A percentile compares a stretch with the other conserved stretches of the same genome.
Evolutionary conservation across 1,140 invertebrate genomes (phyloP).

Genomic region (Drosophila carrolli): DNA sequence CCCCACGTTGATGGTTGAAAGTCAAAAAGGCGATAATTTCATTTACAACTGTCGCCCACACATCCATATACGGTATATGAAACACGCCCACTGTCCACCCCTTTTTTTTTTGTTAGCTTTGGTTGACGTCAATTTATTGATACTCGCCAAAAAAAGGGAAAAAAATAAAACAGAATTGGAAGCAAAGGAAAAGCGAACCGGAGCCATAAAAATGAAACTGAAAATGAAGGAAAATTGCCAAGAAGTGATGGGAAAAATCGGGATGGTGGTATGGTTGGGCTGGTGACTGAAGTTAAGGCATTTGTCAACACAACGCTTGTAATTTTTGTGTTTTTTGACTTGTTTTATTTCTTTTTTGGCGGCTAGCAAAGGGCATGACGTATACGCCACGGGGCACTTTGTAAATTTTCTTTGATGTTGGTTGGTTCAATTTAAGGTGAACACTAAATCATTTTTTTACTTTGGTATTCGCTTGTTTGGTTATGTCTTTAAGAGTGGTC

Average conservation of each 20-base stretch:
- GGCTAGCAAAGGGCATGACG: neutral
- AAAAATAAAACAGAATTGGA: constrained; percentile 9
- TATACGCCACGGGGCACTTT: constrained; percentile 10
- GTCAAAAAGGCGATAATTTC: constrained; percentile 47
- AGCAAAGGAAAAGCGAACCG: constrained; percentile 27
- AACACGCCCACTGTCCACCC: constrained; percentile 21
- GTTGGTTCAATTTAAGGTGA: neutral
- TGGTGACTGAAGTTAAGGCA: constrained; percentile 29
- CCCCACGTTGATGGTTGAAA: constrained; percentile 21
- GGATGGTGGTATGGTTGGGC: neutral
- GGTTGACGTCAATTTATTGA: constrained; percentile 72
- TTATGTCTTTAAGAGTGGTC: too few relatives aligned
- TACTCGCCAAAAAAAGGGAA: constrained; percentile 38
- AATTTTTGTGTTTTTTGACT: constrained; percentile 18
- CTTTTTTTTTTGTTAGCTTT: constrained; percentile 44
- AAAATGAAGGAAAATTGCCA: constrained; percentile 42
- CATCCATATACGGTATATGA: constrained; percentile 1
- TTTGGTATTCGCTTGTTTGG: too few relatives aligned
- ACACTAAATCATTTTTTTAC: neutral
- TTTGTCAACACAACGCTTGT: constrained; percentile 64
- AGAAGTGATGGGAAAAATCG: neutral
- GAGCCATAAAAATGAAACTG: constrained; percentile 59
- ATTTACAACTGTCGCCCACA: constrained; percentile 42
- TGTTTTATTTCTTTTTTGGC: constrained; percentile 10
- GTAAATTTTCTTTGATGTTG: neutral